Evolutionary conservation across 2,797 vertebrate genomes (phyloP).

Genomic region (Esox lucius): DNA sequence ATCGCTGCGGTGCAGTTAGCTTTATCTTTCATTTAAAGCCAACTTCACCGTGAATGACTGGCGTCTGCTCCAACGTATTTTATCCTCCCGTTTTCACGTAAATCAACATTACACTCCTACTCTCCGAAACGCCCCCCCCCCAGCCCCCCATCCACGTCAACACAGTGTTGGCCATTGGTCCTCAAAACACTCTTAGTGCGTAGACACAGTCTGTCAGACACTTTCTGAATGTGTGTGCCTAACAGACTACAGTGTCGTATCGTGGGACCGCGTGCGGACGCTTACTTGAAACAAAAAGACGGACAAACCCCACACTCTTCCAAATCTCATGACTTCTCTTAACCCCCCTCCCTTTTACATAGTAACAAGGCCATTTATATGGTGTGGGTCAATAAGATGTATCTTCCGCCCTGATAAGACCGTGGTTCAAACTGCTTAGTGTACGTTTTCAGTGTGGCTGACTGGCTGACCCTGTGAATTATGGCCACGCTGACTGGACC

Average conservation of each 20-base stretch:
- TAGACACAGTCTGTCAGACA: too few species aligned
- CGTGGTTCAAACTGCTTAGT: neutral
- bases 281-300: too few species aligned
- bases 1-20: too few species aligned
- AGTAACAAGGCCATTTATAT: neutral
- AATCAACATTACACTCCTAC: neutral
- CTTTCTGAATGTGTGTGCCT: too few species aligned
- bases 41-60: too few species aligned
- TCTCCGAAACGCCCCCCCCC: neutral
- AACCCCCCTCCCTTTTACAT: neutral
- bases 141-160: neutral
- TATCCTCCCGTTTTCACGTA: neutral
- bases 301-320: neutral
- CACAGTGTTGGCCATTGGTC: neutral
- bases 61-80: too few species aligned
- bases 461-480: neutral
- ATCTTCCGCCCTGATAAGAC: too few species aligned
- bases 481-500: neutral
- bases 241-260: too few species aligned
- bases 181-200: conserved; percentile 7
- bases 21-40: too few species aligned
- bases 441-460: neutral
- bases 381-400: neutral
- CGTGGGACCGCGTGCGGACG: too few species aligned
- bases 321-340: neutral